Evolutionary conservation across 2,797 vertebrate species (phyloP), one percentile per base, ranked within the genome.

Genomic region (Tenualosa thibaudeaui): DNA sequence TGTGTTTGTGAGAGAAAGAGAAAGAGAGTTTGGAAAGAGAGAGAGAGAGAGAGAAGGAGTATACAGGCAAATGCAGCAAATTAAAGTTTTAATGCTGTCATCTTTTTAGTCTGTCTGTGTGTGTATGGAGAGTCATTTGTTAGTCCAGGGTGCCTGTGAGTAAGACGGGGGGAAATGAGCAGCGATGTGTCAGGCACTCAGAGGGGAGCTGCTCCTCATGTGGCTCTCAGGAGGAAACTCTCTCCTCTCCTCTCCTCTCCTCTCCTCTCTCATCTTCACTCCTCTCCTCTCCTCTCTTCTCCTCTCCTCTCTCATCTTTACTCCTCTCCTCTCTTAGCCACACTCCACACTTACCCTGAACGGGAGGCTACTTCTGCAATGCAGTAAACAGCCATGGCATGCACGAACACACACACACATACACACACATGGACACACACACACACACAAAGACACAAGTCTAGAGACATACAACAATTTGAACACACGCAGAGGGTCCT

Each of bases 311-410:
- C n/a, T n/a, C n/a, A n/a, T n/a, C n/a, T n/a, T n/a, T n/a, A n/a
- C n/a, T n/a, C n/a, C n/a, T n/a, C n/a, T 84, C n/a, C 22, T 81
- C 53, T 81, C 83, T 65, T 37, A 75, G 78, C 83, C 84, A 82
- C 10, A 51, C 7, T 51, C 50, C 10, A 51, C 50, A 81, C 60
- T 62, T 71, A 56, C 75, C 58, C 86, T 82, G 85, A 89, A 87
- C 83, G 85, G 88, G 89, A 90, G 86, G 87, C 90, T 88, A 89
- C 89, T 91, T 89, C 93, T 94, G 93, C 93, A 94, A 92, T 94
- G 93, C 93, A 94, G 92, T 93, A 93, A 93, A 93, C 89, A 92
- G 90, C 84, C 89, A 84, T 84, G 90, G 89, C 90, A 89, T 89
- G 83, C 82, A 78, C 71, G 81, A 82, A 81, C 37, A 9, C 88